Base-by-base conservation (phyloP, 1,140 invertebrate genomes). In the Ganaspis sp. region DNA sequence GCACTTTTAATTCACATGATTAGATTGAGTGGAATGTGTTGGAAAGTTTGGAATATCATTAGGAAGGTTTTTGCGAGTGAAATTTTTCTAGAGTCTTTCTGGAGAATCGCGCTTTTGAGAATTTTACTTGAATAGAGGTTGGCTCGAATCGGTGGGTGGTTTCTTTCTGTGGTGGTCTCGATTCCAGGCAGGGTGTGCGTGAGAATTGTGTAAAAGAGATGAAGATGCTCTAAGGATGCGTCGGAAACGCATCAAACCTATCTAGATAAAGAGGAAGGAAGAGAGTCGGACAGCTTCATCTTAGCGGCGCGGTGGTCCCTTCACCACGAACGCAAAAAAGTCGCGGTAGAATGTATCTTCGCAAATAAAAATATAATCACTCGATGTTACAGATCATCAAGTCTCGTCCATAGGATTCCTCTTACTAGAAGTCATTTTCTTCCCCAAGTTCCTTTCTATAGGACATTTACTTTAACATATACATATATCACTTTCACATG, bases 151-250 rank as follows among this genome's bases (percentile, higher is more conserved):
- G 74, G 54, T 64, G 54, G 58, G 58, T 64, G 58, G 58, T 26
- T 64, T 64, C 58, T 64, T 64, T 12, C 58, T 29, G 11, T 64
- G 23, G 58, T n/a, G 15, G 58, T n/a, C 58, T 64, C 23, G 23
- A 64, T 64, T 64, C 58, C 23, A 64, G 58, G 23, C 58, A 64
- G 29, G 58, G 76, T 73, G 70, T 79, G 80, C 84, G 84, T 85
- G 83, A 86, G 85, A 86, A 85, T 85, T 76, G 79, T 80, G 77
- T 79, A 81, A 84, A 86, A 79, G 77, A 84, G 75, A 81, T 83
- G 83, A 85, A 85, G 77, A 78, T 84, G 42, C 69, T 42, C 38
- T 64, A 64, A 64, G 23, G 58, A 64, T 64, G 54, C 54, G 54
- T 64, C 54, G 54, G 54, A 64, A 64, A 15, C 54, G 54, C 9